Percentiles rank a stretch among this genome's conserved stretches.
Conservation (phyloP, 2,113 vertebrate species). For the Junco hyemalis region DNA sequence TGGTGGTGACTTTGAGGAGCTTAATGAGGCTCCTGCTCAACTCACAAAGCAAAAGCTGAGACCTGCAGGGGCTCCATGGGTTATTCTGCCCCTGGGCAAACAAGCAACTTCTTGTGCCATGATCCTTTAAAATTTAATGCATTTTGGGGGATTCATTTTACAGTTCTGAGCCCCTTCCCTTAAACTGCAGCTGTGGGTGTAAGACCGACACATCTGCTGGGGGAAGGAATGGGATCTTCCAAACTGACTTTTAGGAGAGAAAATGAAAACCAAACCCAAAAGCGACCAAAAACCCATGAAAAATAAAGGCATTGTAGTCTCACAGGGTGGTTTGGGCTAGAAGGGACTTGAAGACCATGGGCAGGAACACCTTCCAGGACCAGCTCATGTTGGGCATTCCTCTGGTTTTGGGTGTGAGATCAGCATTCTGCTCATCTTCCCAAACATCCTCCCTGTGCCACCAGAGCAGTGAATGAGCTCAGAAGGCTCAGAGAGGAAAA, state of each 20-base stretch:
- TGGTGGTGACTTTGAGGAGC: background rate
- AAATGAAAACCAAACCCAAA: background rate
- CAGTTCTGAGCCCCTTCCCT: background rate
- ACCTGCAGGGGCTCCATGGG: background rate
- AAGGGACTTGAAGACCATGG: background rate
- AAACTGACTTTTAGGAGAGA: background rate
- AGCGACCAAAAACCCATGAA: accelerated
- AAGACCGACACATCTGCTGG: background rate
- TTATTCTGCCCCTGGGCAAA: background rate
- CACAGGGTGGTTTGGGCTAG: background rate
- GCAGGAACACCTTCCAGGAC: background rate
- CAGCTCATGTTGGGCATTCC: background rate
- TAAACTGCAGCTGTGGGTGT: background rate
- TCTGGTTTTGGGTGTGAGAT: background rate
- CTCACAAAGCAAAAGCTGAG: background rate
- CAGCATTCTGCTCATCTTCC: background rate
- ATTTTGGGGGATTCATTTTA: background rate
- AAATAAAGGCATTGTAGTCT: background rate
- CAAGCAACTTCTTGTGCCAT: background rate
- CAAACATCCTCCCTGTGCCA: background rate
- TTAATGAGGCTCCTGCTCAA: background rate
- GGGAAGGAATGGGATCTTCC: background rate
- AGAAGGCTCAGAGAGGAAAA: background rate
- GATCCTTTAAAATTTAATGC: background rate
- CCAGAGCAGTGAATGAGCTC: background rate